phyloP scores from a whole-genome alignment of 2,888 invertebrate species.

The Nesidiocoris tenuis region DNA sequence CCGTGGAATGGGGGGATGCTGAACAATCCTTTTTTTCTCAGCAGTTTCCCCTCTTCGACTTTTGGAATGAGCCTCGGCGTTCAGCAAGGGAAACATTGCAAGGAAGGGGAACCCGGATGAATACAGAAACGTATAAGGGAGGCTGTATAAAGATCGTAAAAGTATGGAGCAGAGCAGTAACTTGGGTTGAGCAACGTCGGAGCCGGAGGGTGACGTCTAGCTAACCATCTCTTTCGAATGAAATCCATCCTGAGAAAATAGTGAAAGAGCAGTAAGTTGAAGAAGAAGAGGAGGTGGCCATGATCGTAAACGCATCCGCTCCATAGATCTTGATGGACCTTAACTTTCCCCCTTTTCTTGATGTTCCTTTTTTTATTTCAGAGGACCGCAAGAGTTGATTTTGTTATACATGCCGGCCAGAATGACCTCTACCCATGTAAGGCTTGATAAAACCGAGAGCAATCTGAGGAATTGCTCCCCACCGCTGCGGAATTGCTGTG shows the following conservation, averaged over 20 bases:
- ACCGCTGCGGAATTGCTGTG: too few relatives aligned
- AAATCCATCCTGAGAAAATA: not conserved
- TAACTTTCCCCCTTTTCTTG: not conserved
- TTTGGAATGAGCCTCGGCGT: not conserved
- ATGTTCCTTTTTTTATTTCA: too few relatives aligned
- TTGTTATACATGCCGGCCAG: too few relatives aligned
- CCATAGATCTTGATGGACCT: not conserved
- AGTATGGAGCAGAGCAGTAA: not conserved
- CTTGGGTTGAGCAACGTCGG: not conserved
- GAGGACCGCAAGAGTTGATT: too few relatives aligned
- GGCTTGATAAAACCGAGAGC: too few relatives aligned
- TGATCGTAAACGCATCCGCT: not conserved
- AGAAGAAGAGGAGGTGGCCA: not conserved
- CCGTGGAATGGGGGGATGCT: not conserved
- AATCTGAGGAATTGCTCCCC: too few relatives aligned
- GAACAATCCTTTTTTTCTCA: not conserved
- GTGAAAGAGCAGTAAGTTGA: not conserved
- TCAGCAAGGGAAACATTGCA: not conserved
- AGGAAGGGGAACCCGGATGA: not conserved
- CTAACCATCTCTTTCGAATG: not conserved
- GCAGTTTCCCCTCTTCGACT: not conserved
- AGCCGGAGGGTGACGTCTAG: not conserved
- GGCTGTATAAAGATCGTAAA: slow-evolving; percentile 7
- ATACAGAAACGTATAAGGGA: not conserved
- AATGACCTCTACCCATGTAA: too few relatives aligned